Evolutionary conservation across 2,113 vertebrate species (phyloP).

Genomic region (Sarotherodon lohbergeri): DNA sequence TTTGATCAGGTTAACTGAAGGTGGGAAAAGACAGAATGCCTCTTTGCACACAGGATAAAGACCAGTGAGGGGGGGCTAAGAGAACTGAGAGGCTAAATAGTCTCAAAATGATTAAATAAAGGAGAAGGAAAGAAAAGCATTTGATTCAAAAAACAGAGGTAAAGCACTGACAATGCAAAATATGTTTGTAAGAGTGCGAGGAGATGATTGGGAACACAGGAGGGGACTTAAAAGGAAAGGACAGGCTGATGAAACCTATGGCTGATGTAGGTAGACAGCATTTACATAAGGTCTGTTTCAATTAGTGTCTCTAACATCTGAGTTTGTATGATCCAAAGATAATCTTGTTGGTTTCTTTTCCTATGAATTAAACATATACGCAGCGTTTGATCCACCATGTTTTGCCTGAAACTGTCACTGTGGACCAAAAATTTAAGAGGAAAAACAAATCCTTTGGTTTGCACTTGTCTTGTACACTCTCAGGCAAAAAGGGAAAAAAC

Average conservation of each 20-base stretch:
- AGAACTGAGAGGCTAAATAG: neutral
- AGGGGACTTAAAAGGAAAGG: constrained; percentile 6
- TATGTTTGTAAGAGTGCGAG: neutral
- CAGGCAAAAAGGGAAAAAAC: rapidly evolving
- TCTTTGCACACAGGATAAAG: neutral
- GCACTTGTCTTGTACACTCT: neutral
- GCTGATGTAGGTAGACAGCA: neutral
- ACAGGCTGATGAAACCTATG: constrained; percentile 14
- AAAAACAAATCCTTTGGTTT: neutral
- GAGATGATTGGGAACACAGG: neutral
- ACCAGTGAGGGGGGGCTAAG: neutral
- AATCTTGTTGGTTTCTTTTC: neutral
- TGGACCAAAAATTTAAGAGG: neutral
- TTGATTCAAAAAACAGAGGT: neutral
- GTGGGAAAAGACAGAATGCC: constrained; percentile 20
- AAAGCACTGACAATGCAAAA: neutral
- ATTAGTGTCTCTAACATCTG: neutral
- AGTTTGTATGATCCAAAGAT: neutral
- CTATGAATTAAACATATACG: neutral
- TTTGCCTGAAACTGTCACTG: neutral
- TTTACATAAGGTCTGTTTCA: constrained; percentile 9
- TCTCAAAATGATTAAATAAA: neutral
- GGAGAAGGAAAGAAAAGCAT: neutral
- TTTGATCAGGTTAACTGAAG: constrained; percentile 45
- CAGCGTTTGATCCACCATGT: neutral